These are phyloP conservation scores for Drosophila stalkeri DNA, from an alignment of 2,888 invertebrate genomes.

Conservation along the genomic window DNA sequence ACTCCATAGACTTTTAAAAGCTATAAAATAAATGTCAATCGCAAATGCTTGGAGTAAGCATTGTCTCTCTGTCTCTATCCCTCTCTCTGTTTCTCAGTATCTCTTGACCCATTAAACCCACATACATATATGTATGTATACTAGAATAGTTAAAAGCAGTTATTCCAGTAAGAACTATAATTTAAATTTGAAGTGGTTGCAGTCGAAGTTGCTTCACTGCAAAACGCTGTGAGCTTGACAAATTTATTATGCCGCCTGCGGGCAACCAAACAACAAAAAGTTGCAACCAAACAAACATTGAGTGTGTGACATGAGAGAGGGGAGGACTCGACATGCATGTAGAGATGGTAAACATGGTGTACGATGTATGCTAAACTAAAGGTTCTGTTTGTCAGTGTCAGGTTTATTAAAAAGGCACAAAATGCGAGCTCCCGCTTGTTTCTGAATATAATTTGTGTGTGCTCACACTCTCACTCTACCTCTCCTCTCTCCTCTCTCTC, in stretches of 20 bases:
- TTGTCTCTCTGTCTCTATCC: no score
- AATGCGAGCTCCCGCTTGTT: conserved; percentile 9
- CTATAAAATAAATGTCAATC: not conserved
- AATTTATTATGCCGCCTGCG: conserved; percentile 54
- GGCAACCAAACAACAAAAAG: conserved; percentile 39
- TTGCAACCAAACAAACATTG: conserved; percentile 46
- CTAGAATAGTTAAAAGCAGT: not conserved
- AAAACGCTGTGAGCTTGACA: conserved; percentile 34
- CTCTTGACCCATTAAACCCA: not conserved
- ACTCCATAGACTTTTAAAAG: not conserved
- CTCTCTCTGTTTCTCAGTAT: no score
- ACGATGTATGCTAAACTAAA: conserved; percentile 32
- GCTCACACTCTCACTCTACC: not conserved
- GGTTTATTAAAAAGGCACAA: conserved; percentile 65
- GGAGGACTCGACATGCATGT: not conserved
- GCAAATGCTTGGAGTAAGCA: no score
- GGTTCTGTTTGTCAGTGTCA: conserved; percentile 44
- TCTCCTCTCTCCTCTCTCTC: not conserved
- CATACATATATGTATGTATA: not conserved
- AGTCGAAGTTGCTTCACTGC: not conserved
- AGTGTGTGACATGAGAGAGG: not conserved
- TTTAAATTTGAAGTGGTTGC: conserved; percentile 14
- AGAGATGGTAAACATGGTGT: conserved; percentile 10
- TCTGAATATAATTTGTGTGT: conserved; percentile 9
- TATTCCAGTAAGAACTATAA: not conserved